Percentiles rank a stretch among this genome's conserved stretches.
phyloP scores from a whole-genome alignment of 2,797 vertebrate species.

The Holocentrus rufus region DNA sequence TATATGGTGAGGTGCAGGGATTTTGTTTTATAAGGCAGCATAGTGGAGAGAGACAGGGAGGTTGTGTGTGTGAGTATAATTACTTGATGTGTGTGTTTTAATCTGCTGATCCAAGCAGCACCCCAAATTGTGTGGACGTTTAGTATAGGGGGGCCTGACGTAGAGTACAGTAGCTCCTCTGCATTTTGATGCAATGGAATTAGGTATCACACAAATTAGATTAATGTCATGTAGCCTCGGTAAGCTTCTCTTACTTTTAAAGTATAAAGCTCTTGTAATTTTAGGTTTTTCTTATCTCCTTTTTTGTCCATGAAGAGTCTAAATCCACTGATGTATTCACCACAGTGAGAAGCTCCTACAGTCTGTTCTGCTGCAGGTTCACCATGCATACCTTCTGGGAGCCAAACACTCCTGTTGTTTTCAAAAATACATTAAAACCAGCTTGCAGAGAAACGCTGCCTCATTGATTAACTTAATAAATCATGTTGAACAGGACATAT shows the following conservation, averaged over 20 bases:
- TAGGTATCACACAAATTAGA: constrained; percentile 32
- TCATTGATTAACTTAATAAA: too few relatives aligned
- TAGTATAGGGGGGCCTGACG: too few relatives aligned
- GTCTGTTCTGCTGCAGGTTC: too few relatives aligned
- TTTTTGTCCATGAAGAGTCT: constrained; percentile 13
- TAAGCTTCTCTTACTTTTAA: constrained; percentile 18
- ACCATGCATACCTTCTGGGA: too few relatives aligned
- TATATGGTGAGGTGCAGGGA: not conserved
- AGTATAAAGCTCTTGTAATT: constrained; percentile 13
- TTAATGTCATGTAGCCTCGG: constrained; percentile 32
- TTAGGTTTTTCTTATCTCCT: not conserved
- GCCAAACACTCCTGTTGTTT: too few relatives aligned
- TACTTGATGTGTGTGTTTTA: not conserved
- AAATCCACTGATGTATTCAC: too few relatives aligned
- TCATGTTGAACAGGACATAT: too few relatives aligned
- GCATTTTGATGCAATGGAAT: not conserved
- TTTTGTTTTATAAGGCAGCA: constrained; percentile 1
- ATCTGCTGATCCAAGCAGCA: not conserved
- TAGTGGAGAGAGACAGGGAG: not conserved
- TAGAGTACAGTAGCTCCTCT: too few relatives aligned
- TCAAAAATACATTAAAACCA: too few relatives aligned
- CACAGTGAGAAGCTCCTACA: too few relatives aligned
- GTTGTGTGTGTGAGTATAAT: not conserved
- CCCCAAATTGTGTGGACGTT: too few relatives aligned
- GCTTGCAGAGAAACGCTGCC: too few relatives aligned